Base-by-base conservation (phyloP, 2,113 vertebrate species). In the Eleginops maclovinus region DNA sequence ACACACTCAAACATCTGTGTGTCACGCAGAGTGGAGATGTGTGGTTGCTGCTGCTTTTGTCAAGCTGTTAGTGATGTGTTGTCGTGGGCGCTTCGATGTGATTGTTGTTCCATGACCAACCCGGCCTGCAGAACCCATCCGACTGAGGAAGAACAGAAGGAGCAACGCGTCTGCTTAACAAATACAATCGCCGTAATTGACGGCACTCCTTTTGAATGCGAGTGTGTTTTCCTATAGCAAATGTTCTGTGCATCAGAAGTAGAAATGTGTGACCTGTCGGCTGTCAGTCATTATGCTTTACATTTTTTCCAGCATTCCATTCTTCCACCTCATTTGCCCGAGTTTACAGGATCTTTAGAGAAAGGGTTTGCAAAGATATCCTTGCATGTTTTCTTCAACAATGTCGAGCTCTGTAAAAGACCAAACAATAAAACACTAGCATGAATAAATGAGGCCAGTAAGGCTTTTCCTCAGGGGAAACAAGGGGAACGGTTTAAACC, bases 41-140 rank as follows among this genome's bases (percentile, higher is more conserved):
- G 66, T 69, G 60, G 70, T 80, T 68, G 70, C 74, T 78, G 72
- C 76, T 14, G 69, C 74, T 67, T 82, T 87, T 81, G 81, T 83
- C 76, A 47, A 77, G 76, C 76, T 86, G 86, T 84, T 88, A 40
- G 67, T 81, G 80, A 53, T 44, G 53, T 4, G 51, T 82, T 70
- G 85, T 84, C 87, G 67, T 51, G 51, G 58, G 46, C 46, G 58
- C 69, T 88, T 70, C 87, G 83, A 85, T 62, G 73, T 9, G 73
- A 59, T 82, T 80, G 83, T 79, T 75, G 83, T 89, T 87, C 84
- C 64, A 69, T 89, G 88, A 91, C 87, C 60, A 28, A 36, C 67
- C 63, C 71, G 68, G 55, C 78, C 86, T 83, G 71, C 80, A 83
- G 68, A 81, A 75, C 69, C 64, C 76, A 69, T 69, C 58, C n/a